These are phyloP conservation scores for Parnassius mnemosyne DNA, from an alignment of 2,888 invertebrate genomes.

Conservation along the genomic window DNA sequence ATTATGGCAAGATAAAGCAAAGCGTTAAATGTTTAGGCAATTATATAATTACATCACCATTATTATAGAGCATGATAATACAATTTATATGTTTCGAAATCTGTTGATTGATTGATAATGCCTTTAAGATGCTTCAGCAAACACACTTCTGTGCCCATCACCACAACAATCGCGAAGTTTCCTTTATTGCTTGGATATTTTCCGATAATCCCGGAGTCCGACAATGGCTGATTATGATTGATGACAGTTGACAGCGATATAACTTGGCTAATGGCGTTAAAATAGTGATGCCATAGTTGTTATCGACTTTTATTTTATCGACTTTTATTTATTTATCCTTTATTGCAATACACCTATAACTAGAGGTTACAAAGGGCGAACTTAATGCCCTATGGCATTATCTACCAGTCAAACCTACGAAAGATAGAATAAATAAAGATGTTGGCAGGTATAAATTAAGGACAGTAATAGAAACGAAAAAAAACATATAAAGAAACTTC, in stretches of 20 bases:
- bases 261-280: conserved; percentile 46
- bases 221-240: conserved; percentile 54
- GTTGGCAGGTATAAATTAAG: too few species aligned
- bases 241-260: conserved; percentile 45
- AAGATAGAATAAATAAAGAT: too few species aligned
- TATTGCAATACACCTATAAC: too few species aligned
- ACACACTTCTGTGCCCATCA: conserved; percentile 26
- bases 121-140: conserved; percentile 15
- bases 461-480: too few species aligned
- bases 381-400: too few species aligned
- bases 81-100: conserved; percentile 14
- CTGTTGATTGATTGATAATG: conserved; percentile 16
- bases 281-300: conserved; percentile 34
- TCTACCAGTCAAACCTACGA: too few species aligned
- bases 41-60: too few species aligned
- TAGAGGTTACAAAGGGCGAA: too few species aligned
- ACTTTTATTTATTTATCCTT: too few species aligned
- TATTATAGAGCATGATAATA: not conserved
- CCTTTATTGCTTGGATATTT: conserved; percentile 37
- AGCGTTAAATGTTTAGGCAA: too few species aligned
- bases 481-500: too few species aligned
- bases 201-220: conserved; percentile 33
- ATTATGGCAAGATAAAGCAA: too few species aligned
- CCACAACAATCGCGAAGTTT: conserved; percentile 33
- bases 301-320: conserved; percentile 4